Conservation (phyloP, 2,888 invertebrate genomes). For the Meliscaeva auricollis region DNA sequence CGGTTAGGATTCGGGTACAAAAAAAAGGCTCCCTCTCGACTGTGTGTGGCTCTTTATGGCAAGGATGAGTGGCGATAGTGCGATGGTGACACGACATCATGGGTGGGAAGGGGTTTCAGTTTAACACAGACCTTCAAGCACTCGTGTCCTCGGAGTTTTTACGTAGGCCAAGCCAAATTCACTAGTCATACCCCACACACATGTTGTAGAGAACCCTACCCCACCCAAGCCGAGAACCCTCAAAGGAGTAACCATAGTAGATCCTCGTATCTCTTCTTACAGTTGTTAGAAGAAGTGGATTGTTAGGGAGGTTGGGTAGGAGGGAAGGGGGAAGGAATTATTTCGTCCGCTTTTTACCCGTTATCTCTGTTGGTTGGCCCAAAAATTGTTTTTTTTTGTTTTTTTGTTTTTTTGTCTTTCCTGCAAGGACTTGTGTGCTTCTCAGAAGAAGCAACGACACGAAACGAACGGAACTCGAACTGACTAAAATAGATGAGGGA, state of each 20-base stretch:
- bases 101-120: slow-evolving; percentile 13
- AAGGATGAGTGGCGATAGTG: slow-evolving; percentile 64
- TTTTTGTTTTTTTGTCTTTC: slow-evolving; percentile 21
- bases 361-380: slow-evolving; percentile 72
- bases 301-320: not conserved
- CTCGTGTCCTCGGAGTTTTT: slow-evolving; percentile 72
- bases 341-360: slow-evolving; percentile 74
- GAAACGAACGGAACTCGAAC: slow-evolving; percentile 76
- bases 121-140: slow-evolving; percentile 71
- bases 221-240: not conserved
- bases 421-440: slow-evolving; percentile 41
- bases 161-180: slow-evolving; percentile 68
- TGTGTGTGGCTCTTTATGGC: slow-evolving; percentile 29
- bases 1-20: slow-evolving; percentile 50
- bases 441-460: slow-evolving; percentile 72
- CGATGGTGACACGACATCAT: slow-evolving; percentile 38
- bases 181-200: slow-evolving; percentile 47
- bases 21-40: slow-evolving; percentile 58
- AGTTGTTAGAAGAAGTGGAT: slow-evolving; percentile 45
- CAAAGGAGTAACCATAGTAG: slow-evolving; percentile 63
- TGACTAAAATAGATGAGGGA: slow-evolving; percentile 76
- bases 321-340: slow-evolving; percentile 40
- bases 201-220: slow-evolving; percentile 13
- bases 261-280: slow-evolving; percentile 62
- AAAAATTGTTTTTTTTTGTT: slow-evolving; percentile 56